A percentile compares a stretch with the other conserved stretches of the same genome.
These are phyloP conservation scores for Bembecia ichneumoniformis DNA, from an alignment of 2,888 invertebrate genomes.

Conservation along the genomic window DNA sequence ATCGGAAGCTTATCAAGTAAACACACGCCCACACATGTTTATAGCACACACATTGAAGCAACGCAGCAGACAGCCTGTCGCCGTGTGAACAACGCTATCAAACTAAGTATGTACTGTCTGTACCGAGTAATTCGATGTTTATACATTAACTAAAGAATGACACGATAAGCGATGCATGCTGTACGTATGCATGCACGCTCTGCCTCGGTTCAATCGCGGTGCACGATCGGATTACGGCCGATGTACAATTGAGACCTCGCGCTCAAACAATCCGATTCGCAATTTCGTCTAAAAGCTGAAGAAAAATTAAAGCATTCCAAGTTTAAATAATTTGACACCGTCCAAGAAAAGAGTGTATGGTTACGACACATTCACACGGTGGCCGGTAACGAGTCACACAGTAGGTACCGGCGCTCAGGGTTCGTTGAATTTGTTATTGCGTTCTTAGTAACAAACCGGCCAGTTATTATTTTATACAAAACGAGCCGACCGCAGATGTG, in stretches of 20 bases:
- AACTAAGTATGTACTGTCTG: conserved; percentile 47
- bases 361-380: conserved; percentile 67
- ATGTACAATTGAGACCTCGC: conserved; percentile 8
- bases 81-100: conserved; percentile 63
- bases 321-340: conserved; percentile 57
- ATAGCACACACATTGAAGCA: conserved; percentile 50
- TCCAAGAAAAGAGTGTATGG: conserved; percentile 49
- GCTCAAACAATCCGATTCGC: neutral
- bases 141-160: conserved; percentile 35
- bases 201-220: conserved; percentile 20
- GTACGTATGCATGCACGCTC: conserved; percentile 16
- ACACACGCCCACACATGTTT: conserved; percentile 57
- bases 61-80: conserved; percentile 68
- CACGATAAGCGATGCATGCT: conserved; percentile 37
- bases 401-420: conserved; percentile 55
- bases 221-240: conserved; percentile 36
- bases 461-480: conserved; percentile 57
- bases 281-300: neutral
- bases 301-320: too few relatives aligned
- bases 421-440: conserved; percentile 73
- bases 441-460: conserved; percentile 60
- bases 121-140: conserved; percentile 47
- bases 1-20: conserved; percentile 69
- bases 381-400: conserved; percentile 59
- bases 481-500: conserved; percentile 50